Evolutionary conservation across 2,888 invertebrate species (phyloP), one percentile per base, ranked within the genome.

Genomic region (Andrena bucephala): DNA sequence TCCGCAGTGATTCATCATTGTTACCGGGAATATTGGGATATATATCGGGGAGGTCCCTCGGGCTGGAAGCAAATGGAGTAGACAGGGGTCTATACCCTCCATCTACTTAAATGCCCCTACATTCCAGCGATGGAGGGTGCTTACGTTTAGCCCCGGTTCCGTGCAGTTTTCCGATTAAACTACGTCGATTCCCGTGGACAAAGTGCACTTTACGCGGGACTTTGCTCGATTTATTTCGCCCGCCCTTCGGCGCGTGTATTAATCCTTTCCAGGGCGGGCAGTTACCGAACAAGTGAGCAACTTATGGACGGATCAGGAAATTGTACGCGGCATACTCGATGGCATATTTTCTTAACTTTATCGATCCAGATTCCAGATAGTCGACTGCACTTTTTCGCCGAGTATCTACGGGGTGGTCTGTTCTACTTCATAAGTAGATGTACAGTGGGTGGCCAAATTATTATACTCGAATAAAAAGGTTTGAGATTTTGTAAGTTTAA

Each of bases 1-100:
- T 89, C 84, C 70, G 90, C 89, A 86, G 89, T 90, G 90, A 90
- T 90, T 90, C 90, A 86, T 90, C 90, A 90, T 90, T 90, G 90
- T 90, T 90, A 90, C 87, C 83, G 83, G 54, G 89, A 89, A 89
- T 90, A 89, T 90, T 87, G 89, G 89, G 90, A 90, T 89, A 90
- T 90, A 89, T 88, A 90, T 89, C 90, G 87, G 82, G 86, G 75
- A 60, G 85, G 82, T 89, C 88, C 90, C 90, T 74, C 77, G 89
- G 87, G 89, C 77, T 85, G 83, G 78, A 84, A 90, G 89, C 90
- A 90, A 89, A 89, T 89, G 89, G 90, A 90, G 90, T 85, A 88
- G 89, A 90, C 89, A 89, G 85, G 90, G 89, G 89, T 87, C 88
- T 85, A 84, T 87, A 90, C 88, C 88, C 90, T 90, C 89, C 86